phyloP scores from a whole-genome alignment of 2,797 vertebrate genomes.

The Cuniculus paca region DNA sequence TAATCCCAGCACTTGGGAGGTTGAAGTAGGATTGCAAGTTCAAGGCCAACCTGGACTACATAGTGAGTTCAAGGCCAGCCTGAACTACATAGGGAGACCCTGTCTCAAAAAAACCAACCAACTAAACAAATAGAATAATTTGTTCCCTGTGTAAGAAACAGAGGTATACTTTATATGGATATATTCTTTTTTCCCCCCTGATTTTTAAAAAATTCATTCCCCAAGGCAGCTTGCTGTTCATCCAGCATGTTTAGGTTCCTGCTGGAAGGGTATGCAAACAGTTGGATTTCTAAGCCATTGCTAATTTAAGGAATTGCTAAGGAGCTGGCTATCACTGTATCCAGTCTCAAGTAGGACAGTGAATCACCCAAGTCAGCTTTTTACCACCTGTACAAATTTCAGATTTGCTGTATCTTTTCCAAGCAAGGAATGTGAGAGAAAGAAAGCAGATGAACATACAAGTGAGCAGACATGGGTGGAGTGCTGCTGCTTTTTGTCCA shows the following conservation, averaged over 20 bases:
- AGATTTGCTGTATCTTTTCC: background rate
- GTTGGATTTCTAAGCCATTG: constrained; percentile 41
- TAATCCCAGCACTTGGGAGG: background rate
- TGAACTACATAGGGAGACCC: background rate
- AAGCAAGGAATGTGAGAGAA: background rate
- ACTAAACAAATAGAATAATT: background rate
- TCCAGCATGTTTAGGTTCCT: background rate
- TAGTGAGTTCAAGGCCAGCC: too few species aligned
- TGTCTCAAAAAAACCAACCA: background rate
- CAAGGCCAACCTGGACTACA: background rate
- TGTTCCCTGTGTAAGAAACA: background rate
- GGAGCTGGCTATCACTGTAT: background rate
- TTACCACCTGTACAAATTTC: constrained; percentile 7
- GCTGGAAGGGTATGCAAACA: background rate
- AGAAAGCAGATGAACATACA: background rate
- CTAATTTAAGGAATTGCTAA: constrained; percentile 22
- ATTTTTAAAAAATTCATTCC: constrained; percentile 41
- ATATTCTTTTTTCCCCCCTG: background rate
- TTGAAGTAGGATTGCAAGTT: background rate
- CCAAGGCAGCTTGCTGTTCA: background rate
- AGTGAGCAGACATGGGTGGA: background rate
- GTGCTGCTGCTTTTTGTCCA: background rate
- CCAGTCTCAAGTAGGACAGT: background rate
- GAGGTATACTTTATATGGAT: background rate
- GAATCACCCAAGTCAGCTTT: background rate